Evolutionary conservation across 2,113 vertebrate genomes (phyloP).

Genomic region (Oncorhynchus gorbuscha): DNA sequence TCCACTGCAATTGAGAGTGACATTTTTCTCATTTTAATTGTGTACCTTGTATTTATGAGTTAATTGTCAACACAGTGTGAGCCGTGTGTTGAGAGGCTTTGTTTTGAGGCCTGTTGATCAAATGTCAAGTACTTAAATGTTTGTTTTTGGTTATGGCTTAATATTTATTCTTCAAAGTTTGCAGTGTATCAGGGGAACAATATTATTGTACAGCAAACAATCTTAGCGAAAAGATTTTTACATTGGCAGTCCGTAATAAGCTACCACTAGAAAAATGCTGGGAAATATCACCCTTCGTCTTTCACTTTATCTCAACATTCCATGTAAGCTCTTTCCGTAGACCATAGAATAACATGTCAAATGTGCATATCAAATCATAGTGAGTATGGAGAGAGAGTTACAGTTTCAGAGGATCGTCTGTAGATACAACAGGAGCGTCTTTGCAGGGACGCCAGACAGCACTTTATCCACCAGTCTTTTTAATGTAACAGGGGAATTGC

Average conservation of each 20-base stretch:
- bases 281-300: neutral
- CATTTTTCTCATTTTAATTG: slow-evolving; percentile 26
- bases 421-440: too few species aligned
- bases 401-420: too few species aligned
- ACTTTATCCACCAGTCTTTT: too few species aligned
- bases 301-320: neutral
- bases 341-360: neutral
- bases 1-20: slow-evolving; percentile 30
- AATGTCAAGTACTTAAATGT: slow-evolving; percentile 12
- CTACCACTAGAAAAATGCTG: neutral
- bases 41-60: slow-evolving; percentile 15
- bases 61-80: slow-evolving; percentile 38
- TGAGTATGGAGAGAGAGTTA: neutral
- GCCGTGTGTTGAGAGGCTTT: slow-evolving; percentile 15
- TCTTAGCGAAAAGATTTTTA: slow-evolving; percentile 27
- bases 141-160: slow-evolving; percentile 31
- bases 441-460: too few species aligned
- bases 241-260: neutral
- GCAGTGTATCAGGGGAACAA: slow-evolving; percentile 19
- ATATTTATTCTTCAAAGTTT: slow-evolving; percentile 22
- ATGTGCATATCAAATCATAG: neutral
- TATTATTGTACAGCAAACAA: slow-evolving; percentile 1
- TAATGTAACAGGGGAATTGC: too few species aligned
- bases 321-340: neutral
- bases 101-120: slow-evolving; percentile 31